Conservation (phyloP, 2,888 invertebrate genomes). For the Lithophane semibrunnea region DNA sequence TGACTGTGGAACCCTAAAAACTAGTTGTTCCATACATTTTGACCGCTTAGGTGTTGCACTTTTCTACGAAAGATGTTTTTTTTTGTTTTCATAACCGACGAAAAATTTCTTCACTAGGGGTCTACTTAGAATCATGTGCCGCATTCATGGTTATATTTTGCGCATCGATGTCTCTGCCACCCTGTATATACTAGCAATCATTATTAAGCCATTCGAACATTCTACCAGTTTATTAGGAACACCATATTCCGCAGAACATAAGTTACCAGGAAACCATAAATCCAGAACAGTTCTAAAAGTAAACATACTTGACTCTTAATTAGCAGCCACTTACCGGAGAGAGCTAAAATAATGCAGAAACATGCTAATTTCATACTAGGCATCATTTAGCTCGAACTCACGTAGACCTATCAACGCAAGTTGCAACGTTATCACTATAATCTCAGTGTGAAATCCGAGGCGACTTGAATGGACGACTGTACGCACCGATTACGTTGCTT, state of each 20-base stretch:
- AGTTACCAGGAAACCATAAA: slow-evolving; percentile 38
- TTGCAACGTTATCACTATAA: slow-evolving; percentile 49
- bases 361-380: slow-evolving; percentile 21
- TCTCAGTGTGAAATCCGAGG: slow-evolving; percentile 58
- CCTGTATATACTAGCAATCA: no score
- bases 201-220: no score
- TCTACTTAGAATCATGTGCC: no score
- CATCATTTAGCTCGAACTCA: slow-evolving; percentile 24
- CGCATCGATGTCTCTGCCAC: no score
- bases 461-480: slow-evolving; percentile 54
- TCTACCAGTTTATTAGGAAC: neutral
- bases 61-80: no score
- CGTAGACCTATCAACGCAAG: slow-evolving; percentile 44
- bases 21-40: no score
- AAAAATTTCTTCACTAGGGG: no score
- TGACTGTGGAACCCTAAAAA: no score
- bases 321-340: slow-evolving; percentile 45
- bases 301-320: slow-evolving; percentile 30
- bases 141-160: no score
- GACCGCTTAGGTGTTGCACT: no score
- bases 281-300: slow-evolving; percentile 20
- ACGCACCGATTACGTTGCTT: slow-evolving; percentile 43
- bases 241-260: neutral
- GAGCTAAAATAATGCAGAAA: slow-evolving; percentile 35
- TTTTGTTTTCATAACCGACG: no score